Percentiles rank a stretch among this genome's conserved stretches.
phyloP scores from a whole-genome alignment of 2,113 vertebrate species.

The Zootoca vivipara region DNA sequence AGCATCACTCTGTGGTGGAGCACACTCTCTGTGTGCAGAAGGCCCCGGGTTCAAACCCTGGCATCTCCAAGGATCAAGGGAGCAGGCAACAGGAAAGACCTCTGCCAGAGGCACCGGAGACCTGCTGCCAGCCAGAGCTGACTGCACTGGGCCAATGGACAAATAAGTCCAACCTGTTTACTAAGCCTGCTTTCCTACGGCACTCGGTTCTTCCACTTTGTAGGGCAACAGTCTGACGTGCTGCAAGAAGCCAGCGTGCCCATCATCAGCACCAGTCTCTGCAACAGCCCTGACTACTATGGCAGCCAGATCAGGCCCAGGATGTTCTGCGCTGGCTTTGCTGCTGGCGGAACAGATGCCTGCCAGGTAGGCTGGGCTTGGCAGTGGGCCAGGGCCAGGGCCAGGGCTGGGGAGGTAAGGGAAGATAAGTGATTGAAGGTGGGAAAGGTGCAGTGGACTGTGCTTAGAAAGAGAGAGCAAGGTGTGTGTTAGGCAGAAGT shows the following conservation, averaged over 20 bases:
- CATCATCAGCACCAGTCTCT: slow-evolving; percentile 85
- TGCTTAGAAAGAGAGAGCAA: not conserved
- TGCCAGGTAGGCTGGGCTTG: slow-evolving; percentile 81
- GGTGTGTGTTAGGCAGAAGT: not conserved
- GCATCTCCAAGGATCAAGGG: no score
- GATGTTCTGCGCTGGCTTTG: slow-evolving; percentile 92
- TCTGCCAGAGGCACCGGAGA: no score
- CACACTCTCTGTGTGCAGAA: no score
- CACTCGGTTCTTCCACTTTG: not conserved
- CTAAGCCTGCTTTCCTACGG: not conserved
- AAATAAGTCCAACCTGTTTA: not conserved
- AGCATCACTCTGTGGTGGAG: no score
- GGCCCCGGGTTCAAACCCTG: no score
- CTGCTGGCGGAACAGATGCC: slow-evolving; percentile 87
- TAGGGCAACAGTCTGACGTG: slow-evolving; percentile 80
- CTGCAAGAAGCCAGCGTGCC: slow-evolving; percentile 88
- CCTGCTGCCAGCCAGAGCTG: not conserved
- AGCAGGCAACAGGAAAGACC: no score
- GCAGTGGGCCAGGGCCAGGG: not conserved
- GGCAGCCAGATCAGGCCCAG: slow-evolving; percentile 88
- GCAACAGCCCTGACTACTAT: slow-evolving; percentile 88
- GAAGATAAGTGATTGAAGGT: not conserved
- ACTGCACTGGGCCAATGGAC: not conserved
- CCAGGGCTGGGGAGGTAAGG: not conserved
- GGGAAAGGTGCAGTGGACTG: not conserved